These are phyloP conservation scores for Pristionchus mayeri DNA, from an alignment of 2,888 invertebrate genomes.

Conservation along the genomic window DNA sequence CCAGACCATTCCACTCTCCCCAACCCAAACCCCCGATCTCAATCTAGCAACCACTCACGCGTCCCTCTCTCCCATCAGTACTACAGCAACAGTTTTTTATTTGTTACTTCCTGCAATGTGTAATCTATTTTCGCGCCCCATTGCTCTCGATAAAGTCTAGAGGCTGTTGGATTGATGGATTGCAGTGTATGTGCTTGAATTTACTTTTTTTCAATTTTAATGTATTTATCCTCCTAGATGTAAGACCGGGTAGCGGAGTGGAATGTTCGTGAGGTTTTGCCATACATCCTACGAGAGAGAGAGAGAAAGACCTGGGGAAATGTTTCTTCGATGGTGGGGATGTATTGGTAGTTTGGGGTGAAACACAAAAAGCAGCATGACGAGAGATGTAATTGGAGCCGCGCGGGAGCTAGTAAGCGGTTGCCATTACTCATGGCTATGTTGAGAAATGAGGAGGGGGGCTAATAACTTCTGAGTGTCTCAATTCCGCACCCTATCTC, in stretches of 20 bases:
- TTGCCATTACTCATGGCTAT: background rate
- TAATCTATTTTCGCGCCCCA: conserved; percentile 9
- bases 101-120: background rate
- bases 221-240: no score
- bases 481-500: no score
- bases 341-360: no score
- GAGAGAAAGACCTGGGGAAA: background rate
- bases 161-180: conserved; percentile 22
- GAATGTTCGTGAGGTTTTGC: no score
- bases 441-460: background rate
- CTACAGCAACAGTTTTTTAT: background rate
- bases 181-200: no score
- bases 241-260: no score
- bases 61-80: background rate
- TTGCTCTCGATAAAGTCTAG: conserved; percentile 35
- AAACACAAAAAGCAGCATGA: background rate
- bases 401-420: background rate
- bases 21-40: conserved; percentile 28
- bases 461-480: no score
- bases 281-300: no score
- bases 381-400: background rate
- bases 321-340: no score
- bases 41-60: background rate
- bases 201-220: no score
- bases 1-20: conserved; percentile 12